Base-by-base conservation (phyloP, 2,113 vertebrate species). In the Psephotus haematonotus region DNA sequence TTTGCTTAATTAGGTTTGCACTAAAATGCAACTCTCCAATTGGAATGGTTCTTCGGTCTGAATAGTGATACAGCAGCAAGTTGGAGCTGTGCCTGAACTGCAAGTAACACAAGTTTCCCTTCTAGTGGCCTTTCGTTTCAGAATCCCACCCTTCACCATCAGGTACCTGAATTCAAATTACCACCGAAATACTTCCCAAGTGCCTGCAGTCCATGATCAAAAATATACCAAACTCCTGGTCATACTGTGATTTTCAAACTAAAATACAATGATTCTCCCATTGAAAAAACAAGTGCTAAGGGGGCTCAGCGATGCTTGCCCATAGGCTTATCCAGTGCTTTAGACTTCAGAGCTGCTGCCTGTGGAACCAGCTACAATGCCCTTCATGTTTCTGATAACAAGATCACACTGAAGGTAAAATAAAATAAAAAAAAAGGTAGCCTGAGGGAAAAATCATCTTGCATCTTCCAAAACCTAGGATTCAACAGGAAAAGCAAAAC, bases 1-100 rank as follows among this genome's bases (percentile, higher is more conserved):
- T 13, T 53, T 63, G 31, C 65, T 37, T 33, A 24, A 49, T 19
- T 10, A 75, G 49, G 49, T 47, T 69, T 81, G 59, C 68, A 46
- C 24, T 41, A n/a, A 39, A 49, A 37, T 2, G 16, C 2, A 4
- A 4, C 17, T 31, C 47, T 33, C 22, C 39, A 7, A 1, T 0
- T 31, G 37, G 31, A 68, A n/a, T 1, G 2, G 37, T 22, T 71
- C 79, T 74, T 69, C 0, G 0, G 27, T 46, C 43, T 25, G 52
- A 69, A 28, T 2, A 71, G 35, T 22, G 46, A 52, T 7, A 2
- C 43, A 43, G 70, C 55, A 82, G 52, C 29, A 35, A 43, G 35
- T 1, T 35, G 50, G 64, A 70, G 67, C 80, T 62, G 49, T 53
- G 52, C 33, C 43, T 7, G 0, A 39, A 27, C 39, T 27, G 18